Percentiles rank a stretch among this genome's conserved stretches.
phyloP scores from a whole-genome alignment of 1,140 invertebrate species.

The Leptinotarsa defecta region DNA sequence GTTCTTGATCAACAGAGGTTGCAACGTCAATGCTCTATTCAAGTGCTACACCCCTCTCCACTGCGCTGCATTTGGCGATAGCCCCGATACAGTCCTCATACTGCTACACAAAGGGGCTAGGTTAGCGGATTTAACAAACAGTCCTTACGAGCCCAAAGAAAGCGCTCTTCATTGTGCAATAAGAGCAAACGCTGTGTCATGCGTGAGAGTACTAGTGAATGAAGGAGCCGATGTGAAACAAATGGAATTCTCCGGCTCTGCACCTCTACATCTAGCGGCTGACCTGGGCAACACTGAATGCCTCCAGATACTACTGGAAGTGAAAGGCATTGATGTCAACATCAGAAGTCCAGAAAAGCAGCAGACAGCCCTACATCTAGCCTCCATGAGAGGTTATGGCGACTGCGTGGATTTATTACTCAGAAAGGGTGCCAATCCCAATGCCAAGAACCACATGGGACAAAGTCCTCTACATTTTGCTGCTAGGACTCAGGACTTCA shows the following conservation, averaged over 20 bases:
- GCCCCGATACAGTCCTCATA: conserved; percentile 69
- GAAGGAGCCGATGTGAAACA: conserved; percentile 69
- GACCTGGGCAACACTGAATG: conserved; percentile 73
- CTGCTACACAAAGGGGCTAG: conserved; percentile 69
- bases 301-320: conserved; percentile 68
- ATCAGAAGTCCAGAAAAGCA: conserved; percentile 67
- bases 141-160: conserved; percentile 68
- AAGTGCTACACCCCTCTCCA: conserved; percentile 76
- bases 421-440: conserved; percentile 70
- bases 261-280: conserved; percentile 76
- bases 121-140: conserved; percentile 58
- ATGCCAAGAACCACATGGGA: conserved; percentile 70
- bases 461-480: conserved; percentile 80
- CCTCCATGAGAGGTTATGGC: conserved; percentile 74
- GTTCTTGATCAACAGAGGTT: conserved; percentile 68
- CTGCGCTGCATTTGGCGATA: conserved; percentile 79
- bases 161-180: conserved; percentile 77
- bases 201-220: conserved; percentile 70
- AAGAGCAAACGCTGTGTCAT: conserved; percentile 71
- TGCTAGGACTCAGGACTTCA: conserved; percentile 71
- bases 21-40: conserved; percentile 67
- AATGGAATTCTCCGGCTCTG: conserved; percentile 70
- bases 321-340: conserved; percentile 65
- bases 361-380: conserved; percentile 78
- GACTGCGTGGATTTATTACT: conserved; percentile 74